Conservation (phyloP, 2,113 vertebrate species). For the Coturnix japonica region DNA sequence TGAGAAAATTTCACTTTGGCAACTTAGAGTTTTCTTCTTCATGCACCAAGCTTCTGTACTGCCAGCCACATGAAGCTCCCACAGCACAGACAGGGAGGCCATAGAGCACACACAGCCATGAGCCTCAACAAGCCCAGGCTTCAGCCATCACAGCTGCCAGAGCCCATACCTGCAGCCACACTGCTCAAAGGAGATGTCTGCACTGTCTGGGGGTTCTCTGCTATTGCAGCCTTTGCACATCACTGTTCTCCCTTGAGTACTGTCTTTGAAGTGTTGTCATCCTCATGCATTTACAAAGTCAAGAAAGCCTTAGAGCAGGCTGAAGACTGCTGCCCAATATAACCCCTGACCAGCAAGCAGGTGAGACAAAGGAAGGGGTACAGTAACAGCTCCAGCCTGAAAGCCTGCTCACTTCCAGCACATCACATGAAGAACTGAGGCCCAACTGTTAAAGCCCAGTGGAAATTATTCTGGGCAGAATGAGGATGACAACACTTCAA, state of each 20-base stretch:
- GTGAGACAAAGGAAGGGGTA: neutral
- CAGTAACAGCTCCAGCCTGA: neutral
- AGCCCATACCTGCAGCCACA: neutral
- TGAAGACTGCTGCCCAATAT: neutral
- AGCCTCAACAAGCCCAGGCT: neutral
- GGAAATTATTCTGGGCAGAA: neutral
- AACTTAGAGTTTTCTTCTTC: neutral
- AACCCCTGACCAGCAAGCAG: neutral
- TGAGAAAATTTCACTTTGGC: neutral
- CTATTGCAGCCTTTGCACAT: neutral
- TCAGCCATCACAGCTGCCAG: neutral
- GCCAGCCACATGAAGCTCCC: neutral
- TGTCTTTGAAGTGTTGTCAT: too few relatives aligned
- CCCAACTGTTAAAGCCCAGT: neutral
- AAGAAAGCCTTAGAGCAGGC: neutral
- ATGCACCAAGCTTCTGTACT: neutral
- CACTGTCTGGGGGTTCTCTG: too few relatives aligned
- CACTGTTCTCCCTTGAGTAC: too few relatives aligned
- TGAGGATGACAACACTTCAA: neutral
- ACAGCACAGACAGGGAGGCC: neutral
- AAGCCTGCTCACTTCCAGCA: neutral
- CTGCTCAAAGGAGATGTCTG: neutral
- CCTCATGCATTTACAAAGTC: too few relatives aligned
- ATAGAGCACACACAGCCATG: neutral
- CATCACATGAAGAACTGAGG: neutral